Evolutionary conservation across 1,140 invertebrate genomes (phyloP).

Genomic region (Oncopodura yosiiana): DNA sequence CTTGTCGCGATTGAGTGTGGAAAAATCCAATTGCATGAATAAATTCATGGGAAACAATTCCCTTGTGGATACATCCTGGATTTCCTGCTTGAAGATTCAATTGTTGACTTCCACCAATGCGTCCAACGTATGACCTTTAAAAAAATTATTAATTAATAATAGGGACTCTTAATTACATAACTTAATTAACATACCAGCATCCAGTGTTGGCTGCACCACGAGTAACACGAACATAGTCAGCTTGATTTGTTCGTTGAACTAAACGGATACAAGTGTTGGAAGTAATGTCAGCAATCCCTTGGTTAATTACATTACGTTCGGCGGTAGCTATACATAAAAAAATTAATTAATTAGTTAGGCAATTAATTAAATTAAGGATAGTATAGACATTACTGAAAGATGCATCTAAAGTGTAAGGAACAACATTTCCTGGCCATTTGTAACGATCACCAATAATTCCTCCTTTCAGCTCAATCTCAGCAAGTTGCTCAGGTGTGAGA

Average conservation of each 20-base stretch:
- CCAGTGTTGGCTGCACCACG: constrained; percentile 20
- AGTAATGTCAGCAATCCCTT: constrained; percentile 47
- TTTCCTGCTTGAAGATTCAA: constrained; percentile 22
- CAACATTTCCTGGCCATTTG: not conserved
- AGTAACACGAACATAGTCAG: constrained; percentile 3
- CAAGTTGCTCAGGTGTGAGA: not conserved
- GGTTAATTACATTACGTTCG: constrained; percentile 42
- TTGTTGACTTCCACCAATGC: constrained; percentile 37
- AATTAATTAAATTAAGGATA: not conserved
- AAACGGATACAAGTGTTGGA: constrained; percentile 51
- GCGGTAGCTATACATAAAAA: constrained; percentile 30
- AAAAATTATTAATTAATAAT: too few species aligned
- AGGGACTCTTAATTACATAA: too few species aligned
- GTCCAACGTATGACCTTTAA: constrained; percentile 38
- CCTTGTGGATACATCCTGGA: constrained; percentile 28
- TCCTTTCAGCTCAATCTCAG: not conserved
- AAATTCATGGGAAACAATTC: constrained; percentile 47
- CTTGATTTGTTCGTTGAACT: not conserved
- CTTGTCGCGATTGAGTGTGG: constrained; percentile 49
- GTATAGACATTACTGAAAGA: not conserved
- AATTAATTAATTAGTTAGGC: too few species aligned
- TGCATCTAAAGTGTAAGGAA: not conserved
- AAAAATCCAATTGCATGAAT: constrained; percentile 48
- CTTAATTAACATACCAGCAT: too few species aligned
- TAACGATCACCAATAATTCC: not conserved